Evolutionary conservation across 2,113 vertebrate species (phyloP).

Genomic region (Chitala chitala): DNA sequence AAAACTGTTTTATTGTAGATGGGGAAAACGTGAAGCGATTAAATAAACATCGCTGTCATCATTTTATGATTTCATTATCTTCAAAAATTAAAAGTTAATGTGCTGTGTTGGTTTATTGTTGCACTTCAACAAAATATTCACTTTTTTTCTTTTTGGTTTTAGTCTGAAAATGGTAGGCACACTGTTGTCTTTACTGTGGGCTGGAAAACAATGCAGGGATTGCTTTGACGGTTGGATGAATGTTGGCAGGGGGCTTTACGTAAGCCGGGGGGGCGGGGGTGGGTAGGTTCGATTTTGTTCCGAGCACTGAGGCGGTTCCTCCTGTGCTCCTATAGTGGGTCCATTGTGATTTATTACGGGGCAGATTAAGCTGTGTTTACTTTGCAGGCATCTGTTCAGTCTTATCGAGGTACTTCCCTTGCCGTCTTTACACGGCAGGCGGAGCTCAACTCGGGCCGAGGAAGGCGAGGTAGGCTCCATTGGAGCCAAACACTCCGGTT

Average conservation of each 20-base stretch:
- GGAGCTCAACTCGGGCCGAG: slow-evolving; percentile 17
- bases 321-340: slow-evolving; percentile 27
- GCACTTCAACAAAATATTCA: no score
- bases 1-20: no score
- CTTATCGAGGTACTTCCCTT: slow-evolving; percentile 34
- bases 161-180: no score
- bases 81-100: no score
- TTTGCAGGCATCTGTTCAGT: slow-evolving; percentile 37
- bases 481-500: background rate
- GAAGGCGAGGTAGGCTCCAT: background rate
- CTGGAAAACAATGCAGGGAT: background rate
- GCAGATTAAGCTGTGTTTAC: slow-evolving; percentile 40
- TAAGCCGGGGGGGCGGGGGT: background rate
- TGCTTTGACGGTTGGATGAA: background rate
- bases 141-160: no score
- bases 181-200: background rate
- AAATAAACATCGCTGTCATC: no score
- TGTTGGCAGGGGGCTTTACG: background rate
- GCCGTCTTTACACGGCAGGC: slow-evolving; percentile 29
- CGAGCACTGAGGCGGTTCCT: slow-evolving; percentile 16
- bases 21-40: no score
- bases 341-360: slow-evolving; percentile 32
- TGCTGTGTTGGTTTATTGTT: no score
- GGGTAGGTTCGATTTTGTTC: slow-evolving; percentile 9
- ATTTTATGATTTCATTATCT: no score